Base-by-base conservation (phyloP, 2,797 vertebrate genomes). In the Brachyalestes nurse region DNA sequence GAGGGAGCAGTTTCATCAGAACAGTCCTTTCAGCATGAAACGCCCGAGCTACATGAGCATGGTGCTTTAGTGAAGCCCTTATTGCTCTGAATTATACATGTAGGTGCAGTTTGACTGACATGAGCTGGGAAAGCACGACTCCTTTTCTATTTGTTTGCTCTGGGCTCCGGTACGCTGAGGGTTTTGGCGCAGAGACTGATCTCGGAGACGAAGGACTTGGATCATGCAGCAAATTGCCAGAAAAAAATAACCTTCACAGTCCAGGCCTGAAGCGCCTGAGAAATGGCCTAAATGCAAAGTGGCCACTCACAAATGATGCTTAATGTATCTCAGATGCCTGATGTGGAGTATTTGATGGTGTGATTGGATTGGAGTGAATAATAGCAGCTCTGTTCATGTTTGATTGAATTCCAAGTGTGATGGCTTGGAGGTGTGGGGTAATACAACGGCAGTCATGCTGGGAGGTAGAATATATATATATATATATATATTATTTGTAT, bases 31-130 rank as follows among this genome's bases (percentile, higher is more conserved):
- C 10, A 1, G 65, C 75, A 72, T 45, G 34, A 25, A 75, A 67
- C 25, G 45, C 73, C 58, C 55, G 23, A 49, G 40, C 51, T 75
- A 53, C 5, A 78, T 60, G 77, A 72, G 45, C 77, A 61, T 42
- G 40, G 53, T 61, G 67, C 71, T 77, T 77, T 58, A 77, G 67
- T 21, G 51, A 82, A 60, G 61, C 45, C 4, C 55, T 69, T 75
- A 70, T 19, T 78, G 57, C 67, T 25, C 77, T 82, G 61, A 84
- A 82, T 84, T 79, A 82, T 84, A 84, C 72, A 84, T 76, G 72
- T 21, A 60, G 73, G 62, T 23, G 61, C 74, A 34, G 69, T 72
- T 72, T 77, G 64, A 55, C 72, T 9, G 77, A 70, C 34, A 71
- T 66, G 21, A 61, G 3, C 14, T 7, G 57, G 70, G 72, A 49